Evolutionary conservation across 2,113 vertebrate genomes (phyloP).

Genomic region (Sinosuthora webbiana): DNA sequence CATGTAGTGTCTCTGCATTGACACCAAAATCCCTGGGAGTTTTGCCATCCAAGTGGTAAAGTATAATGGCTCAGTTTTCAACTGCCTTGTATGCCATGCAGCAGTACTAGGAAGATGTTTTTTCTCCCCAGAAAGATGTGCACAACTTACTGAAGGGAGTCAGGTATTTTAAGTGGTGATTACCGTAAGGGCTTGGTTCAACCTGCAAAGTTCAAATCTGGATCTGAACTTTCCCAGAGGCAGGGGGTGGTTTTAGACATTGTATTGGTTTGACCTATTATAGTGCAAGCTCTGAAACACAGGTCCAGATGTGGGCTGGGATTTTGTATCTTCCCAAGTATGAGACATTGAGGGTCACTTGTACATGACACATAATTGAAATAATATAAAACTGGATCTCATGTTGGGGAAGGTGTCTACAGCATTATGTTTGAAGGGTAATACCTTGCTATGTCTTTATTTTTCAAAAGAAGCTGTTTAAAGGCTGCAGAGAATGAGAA

Average conservation of each 20-base stretch:
- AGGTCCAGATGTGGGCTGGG: background rate
- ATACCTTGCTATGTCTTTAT: background rate
- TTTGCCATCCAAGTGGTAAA: background rate
- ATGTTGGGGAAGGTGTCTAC: background rate
- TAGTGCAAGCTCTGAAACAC: background rate
- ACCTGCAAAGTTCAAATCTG: slow-evolving; percentile 13
- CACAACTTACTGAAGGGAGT: background rate
- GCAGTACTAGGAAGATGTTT: background rate
- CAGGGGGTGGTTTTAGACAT: background rate
- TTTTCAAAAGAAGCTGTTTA: background rate
- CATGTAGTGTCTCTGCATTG: background rate
- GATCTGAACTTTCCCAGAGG: slow-evolving; percentile 38
- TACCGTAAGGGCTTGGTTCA: slow-evolving; percentile 5
- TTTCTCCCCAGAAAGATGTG: background rate
- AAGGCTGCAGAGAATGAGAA: background rate
- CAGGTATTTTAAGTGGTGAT: slow-evolving; percentile 22
- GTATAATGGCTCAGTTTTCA: background rate
- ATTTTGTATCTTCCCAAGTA: background rate
- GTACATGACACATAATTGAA: background rate
- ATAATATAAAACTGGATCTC: background rate
- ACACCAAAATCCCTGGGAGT: background rate
- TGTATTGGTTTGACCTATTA: slow-evolving; percentile 3
- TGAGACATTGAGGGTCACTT: background rate
- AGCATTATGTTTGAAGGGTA: background rate
- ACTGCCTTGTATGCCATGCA: background rate